Percentiles rank a stretch among this genome's conserved stretches.
These are phyloP conservation scores for Torymus auratus DNA, from an alignment of 2,888 invertebrate genomes.

Conservation along the genomic window DNA sequence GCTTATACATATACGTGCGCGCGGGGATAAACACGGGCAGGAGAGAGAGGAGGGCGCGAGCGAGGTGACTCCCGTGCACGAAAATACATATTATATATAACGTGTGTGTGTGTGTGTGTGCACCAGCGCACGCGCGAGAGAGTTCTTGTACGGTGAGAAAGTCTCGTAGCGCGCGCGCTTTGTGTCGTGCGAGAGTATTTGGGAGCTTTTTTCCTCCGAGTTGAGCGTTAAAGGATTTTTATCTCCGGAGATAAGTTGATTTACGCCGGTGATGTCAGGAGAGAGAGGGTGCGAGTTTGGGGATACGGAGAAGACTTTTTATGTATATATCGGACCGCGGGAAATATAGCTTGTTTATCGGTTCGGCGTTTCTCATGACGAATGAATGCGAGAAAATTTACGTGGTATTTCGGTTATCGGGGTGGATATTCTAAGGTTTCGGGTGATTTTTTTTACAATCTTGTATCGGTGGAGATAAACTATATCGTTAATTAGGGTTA, in stretches of 20 bases:
- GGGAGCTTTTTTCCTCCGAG: conserved; percentile 1
- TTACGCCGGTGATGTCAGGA: background rate
- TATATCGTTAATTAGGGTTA: too few relatives aligned
- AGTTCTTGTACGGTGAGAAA: conserved; percentile 22
- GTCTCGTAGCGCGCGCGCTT: background rate
- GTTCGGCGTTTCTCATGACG: background rate
- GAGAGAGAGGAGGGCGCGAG: conserved; percentile 5
- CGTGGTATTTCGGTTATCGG: too few relatives aligned
- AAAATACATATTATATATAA: background rate
- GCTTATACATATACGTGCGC: background rate
- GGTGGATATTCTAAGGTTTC: too few relatives aligned
- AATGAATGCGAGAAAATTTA: too few relatives aligned
- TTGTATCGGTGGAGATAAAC: too few relatives aligned
- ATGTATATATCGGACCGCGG: too few relatives aligned
- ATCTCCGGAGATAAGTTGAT: conserved; percentile 42
- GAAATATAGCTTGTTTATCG: conserved; percentile 31
- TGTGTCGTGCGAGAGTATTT: too few relatives aligned
- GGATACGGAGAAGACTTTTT: background rate
- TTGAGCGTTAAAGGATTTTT: conserved; percentile 41
- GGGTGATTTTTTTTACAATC: too few relatives aligned
- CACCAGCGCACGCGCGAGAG: too few relatives aligned
- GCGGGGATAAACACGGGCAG: conserved; percentile 7
- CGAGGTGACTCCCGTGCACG: conserved; percentile 30
- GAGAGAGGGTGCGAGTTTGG: background rate
- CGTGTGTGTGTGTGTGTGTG: too few relatives aligned